phyloP scores from a whole-genome alignment of 2,888 invertebrate species.

The Tridacna crocea region DNA sequence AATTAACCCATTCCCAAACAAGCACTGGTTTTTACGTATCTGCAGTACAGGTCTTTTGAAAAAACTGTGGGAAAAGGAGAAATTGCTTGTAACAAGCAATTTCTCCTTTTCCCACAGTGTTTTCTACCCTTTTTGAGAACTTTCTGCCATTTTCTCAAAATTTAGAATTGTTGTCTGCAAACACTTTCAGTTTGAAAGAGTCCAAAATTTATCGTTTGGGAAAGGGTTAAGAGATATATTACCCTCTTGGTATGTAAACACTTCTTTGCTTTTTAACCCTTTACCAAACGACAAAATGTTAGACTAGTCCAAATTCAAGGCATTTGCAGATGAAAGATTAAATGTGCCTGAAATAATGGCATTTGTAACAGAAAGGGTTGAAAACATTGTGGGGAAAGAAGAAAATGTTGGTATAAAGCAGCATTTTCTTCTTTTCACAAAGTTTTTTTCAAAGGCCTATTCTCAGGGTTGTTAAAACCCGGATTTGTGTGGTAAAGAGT shows the following conservation, averaged over 20 bases:
- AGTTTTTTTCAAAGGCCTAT: no score
- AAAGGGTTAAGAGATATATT: slow-evolving; percentile 5
- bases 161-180: no score
- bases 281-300: background rate
- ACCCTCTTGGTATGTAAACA: no score
- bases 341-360: background rate
- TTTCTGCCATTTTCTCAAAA: no score
- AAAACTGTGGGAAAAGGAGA: background rate
- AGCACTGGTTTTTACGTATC: no score
- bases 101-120: background rate
- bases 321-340: background rate
- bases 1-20: no score
- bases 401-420: no score
- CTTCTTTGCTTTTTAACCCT: background rate
- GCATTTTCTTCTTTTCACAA: no score
- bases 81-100: background rate
- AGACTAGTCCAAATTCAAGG: background rate
- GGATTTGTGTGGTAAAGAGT: no score
- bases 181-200: no score
- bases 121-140: background rate
- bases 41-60: background rate
- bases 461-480: no score
- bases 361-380: background rate
- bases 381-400: background rate
- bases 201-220: no score